Evolutionary conservation across 2,888 invertebrate species (phyloP).

Genomic region (Lobophora halterata): DNA sequence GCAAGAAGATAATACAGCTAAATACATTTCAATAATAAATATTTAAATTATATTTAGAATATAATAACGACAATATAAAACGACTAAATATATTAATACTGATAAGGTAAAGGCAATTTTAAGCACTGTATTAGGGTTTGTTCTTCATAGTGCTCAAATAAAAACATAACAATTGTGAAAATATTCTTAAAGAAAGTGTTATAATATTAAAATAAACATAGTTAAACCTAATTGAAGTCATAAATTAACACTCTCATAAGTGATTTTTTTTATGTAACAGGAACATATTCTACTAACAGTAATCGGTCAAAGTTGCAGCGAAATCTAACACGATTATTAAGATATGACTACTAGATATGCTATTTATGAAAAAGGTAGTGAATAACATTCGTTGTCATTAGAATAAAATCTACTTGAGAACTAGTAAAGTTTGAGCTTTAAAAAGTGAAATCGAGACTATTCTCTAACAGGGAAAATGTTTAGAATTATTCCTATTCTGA

Average conservation of each 20-base stretch:
- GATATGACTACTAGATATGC: slow-evolving; percentile 76
- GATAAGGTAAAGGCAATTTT: slow-evolving; percentile 23
- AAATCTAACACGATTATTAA: slow-evolving; percentile 45
- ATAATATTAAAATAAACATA: not conserved
- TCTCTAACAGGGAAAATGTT: slow-evolving; percentile 57
- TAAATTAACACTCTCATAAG: too few relatives aligned
- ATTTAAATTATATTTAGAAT: slow-evolving; percentile 34
- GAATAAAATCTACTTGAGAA: slow-evolving; percentile 52
- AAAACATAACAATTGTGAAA: not conserved
- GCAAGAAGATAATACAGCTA: slow-evolving; percentile 19
- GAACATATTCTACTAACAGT: too few relatives aligned
- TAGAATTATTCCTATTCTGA: slow-evolving; percentile 54
- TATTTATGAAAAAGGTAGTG: slow-evolving; percentile 56
- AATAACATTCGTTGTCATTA: slow-evolving; percentile 59
- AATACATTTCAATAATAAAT: slow-evolving; percentile 30
- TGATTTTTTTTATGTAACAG: too few relatives aligned
- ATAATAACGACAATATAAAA: slow-evolving; percentile 27
- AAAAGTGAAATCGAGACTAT: slow-evolving; percentile 40
- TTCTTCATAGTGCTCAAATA: not conserved
- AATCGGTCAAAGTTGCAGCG: slow-evolving; percentile 26
- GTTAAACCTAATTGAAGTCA: not conserved
- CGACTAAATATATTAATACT: slow-evolving; percentile 23
- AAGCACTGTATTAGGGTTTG: slow-evolving; percentile 15
- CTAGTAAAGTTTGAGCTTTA: slow-evolving; percentile 48
- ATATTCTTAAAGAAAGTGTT: not conserved